Base-by-base conservation (phyloP, 1,140 invertebrate species). In the Littorina saxatilis region DNA sequence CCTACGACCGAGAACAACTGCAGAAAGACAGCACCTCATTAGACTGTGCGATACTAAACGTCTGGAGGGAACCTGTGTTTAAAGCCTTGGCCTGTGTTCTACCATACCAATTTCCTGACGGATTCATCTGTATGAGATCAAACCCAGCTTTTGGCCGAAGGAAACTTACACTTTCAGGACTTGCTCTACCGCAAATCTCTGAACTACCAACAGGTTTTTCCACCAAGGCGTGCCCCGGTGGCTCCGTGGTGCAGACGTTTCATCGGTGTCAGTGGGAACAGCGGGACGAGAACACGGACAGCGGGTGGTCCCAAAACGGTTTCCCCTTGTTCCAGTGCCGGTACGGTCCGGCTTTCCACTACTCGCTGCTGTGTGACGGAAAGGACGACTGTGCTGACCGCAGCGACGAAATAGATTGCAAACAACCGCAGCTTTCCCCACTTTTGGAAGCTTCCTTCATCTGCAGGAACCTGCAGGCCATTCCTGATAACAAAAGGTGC, bases 291-390 rank as follows among this genome's bases (percentile, higher is more conserved):
- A 37, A 50, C 40, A 29, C 52, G 13, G 68, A 40, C 3, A 50
- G 32, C 15, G 74, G n/a, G 9, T 58, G 27, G 72, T 79, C 39
- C 9, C 39, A 32, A 11, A 23, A 32, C 47, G 23, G n/a, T 20
- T 37, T 76, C 11, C 52, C 74, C 4, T 55, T 76, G 74, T 76
- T 76, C 5, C 43, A 55, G 27, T 76, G 74, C 29, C 68, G 35
- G 4, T 37, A 29, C 13, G 50, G 50, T 58, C 74, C 23, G 13
- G 13, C 47, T 2, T 29, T 82, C 32, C 52, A 72, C 39, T 79
- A 74, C 27, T 52, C 76, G 0, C 43, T 79, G 13, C 43, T 83
- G 20, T 83, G 82, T 81, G 79, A 83, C 58, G 82, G 82, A 5
- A 47, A 81, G 17, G 1, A 5, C 15, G 74, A 80, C n/a, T 83